Percentiles rank a stretch among this genome's conserved stretches.
Conservation (phyloP, 2,888 invertebrate genomes). For the Drosophila paracracens region DNA sequence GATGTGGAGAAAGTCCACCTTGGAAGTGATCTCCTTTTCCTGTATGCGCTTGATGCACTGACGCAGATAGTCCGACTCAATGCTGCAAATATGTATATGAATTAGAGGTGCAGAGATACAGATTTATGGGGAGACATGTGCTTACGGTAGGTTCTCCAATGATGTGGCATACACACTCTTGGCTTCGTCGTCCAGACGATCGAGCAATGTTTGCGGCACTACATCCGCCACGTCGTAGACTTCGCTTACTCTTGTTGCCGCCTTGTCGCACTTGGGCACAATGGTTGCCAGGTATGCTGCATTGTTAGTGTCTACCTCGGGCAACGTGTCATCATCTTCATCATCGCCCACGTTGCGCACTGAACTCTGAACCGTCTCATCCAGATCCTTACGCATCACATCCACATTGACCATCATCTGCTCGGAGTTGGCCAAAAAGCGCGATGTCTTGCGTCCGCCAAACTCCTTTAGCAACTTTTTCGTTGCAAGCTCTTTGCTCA, state of each 20-base stretch:
- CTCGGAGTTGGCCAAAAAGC: constrained; percentile 69
- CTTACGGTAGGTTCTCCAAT: constrained; percentile 80
- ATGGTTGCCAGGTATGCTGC: constrained; percentile 65
- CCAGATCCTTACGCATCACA: constrained; percentile 78
- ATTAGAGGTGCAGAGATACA: neutral
- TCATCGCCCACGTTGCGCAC: constrained; percentile 27
- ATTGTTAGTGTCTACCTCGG: constrained; percentile 48
- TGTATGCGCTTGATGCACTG: constrained; percentile 65
- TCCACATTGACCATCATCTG: constrained; percentile 81
- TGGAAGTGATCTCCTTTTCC: constrained; percentile 49
- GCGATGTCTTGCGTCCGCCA: constrained; percentile 80
- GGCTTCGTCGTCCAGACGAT: constrained; percentile 82
- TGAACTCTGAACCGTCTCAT: constrained; percentile 72
- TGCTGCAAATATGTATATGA: constrained; percentile 56
- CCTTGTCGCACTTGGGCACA: constrained; percentile 77
- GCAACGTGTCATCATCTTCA: constrained; percentile 39
- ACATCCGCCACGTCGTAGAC: constrained; percentile 79
- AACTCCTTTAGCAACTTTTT: constrained; percentile 78
- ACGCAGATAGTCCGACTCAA: constrained; percentile 77
- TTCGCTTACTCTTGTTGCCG: constrained; percentile 72
- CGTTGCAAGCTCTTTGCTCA: constrained; percentile 62
- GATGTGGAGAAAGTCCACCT: constrained; percentile 65
- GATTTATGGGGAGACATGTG: neutral
- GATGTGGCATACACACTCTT: constrained; percentile 68
- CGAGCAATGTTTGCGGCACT: constrained; percentile 73